Base-by-base conservation (phyloP, 2,113 vertebrate genomes). In the Fukomys damarensis region DNA sequence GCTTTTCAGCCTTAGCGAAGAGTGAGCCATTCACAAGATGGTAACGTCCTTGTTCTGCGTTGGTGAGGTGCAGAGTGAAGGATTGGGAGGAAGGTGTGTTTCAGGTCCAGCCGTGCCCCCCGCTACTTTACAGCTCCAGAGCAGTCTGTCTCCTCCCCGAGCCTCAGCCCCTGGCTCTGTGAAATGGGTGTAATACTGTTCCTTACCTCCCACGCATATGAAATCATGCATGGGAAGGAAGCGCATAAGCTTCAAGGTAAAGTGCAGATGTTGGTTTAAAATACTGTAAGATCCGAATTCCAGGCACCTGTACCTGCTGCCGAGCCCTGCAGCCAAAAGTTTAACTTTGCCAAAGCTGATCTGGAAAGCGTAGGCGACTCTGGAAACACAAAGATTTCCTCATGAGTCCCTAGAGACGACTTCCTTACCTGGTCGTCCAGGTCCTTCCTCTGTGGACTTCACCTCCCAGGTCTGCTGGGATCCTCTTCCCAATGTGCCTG, bases 401-500 rank as follows among this genome's bases (percentile, higher is more conserved):
- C 35, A 13, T 28, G 20, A 52, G 41, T 63, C 26, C 11, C 3
- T 38, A 22, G 41, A 9, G 46, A 54, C 12, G 63, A 35, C 14
- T 66, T 16, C 59, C 35, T 65, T 32, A 17, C 41, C 41, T 38
- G 68, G 68, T 4, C 30, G 3, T 79, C 26, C n/a, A 43, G 13
- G 17, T 74, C 35, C 2, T 13, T 9, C 2, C 20, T 80, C n/a
- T 35, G 30, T 38, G n/a, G 43, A 30, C n/a, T 41, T 68, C 16
- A 3, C 43, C 22, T 43, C 12, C 8, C 20, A 7, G 8, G 9
- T 9, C 13, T 14, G 7, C 30, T 32, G 30, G 46, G 20, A 46
- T 70, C 6, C 49, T 13, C 5, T 30, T 11, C 0, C 14, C 5
- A 35, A 22, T 6, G 4, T 49, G 13, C 17, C 13, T 4, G 4